Base-by-base conservation (phyloP, 2,797 vertebrate genomes). In the Esox lucius region DNA sequence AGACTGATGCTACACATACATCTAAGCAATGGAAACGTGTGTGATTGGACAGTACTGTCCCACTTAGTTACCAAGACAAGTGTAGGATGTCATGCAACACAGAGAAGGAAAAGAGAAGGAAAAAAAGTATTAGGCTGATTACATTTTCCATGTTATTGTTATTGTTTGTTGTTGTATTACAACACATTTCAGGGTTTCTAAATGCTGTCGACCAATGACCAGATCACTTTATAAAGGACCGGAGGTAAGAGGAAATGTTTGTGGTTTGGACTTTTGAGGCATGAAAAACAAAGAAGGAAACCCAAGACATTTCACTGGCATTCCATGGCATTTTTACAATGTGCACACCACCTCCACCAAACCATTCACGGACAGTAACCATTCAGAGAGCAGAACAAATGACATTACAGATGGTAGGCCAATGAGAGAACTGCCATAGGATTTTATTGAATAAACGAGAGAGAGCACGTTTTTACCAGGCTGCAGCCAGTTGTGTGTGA, bases 231-330 rank as follows among this genome's bases (percentile, higher is more conserved):
- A 51, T 66, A 42, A 56, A 67, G 80, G 80, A 79, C 79, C 39
- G 33, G 79, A 77, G 82, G 76, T 78, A 71, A 75, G 73, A 72
- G 0, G 16, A 73, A 53, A 71, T 86, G 87, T 88, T 87, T 76
- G 83, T 82, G 72, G 83, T 81, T 83, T 1, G 75, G 31, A 31
- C 62, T 84, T 74, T 75, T 68, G 72, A 74, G 68, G 68, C 75
- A 73, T n/a, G 5, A 3, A 49, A 53, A 68, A 67, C 35, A 74
- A 73, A 61, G 1, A 39, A 16, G n/a, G 69, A 67, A 80, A 83
- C 72, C 19, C 62, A 56, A 70, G 79, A 83, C 74, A 28, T 79
- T 80, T 79, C 48, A 68, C 68, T 71, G 80, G 80, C 66, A 83
- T 83, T 85, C 71, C 31, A 16, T 59, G 69, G 73, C 48, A 69